These are phyloP conservation scores for Brachionus rotundiformis DNA, from an alignment of 1,140 invertebrate species.

Conservation along the genomic window DNA sequence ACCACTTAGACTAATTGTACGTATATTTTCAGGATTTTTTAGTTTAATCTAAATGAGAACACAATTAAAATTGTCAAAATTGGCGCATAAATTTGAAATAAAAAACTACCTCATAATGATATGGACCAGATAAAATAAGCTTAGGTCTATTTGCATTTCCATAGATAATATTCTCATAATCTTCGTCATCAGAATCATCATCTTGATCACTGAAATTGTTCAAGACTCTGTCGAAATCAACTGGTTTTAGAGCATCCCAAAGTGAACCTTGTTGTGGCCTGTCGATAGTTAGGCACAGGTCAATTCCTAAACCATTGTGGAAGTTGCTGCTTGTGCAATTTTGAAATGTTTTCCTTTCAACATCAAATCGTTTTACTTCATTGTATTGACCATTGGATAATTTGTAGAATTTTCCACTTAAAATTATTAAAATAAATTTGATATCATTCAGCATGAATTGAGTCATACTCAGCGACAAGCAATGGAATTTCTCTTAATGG, in stretches of 20 bases:
- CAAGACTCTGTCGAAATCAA: conserved; percentile 16
- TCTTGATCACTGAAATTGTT: conserved; percentile 12
- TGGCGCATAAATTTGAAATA: not conserved
- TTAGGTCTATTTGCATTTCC: conserved; percentile 2
- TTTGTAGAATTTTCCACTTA: conserved; percentile 50
- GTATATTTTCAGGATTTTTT: conserved; percentile 41
- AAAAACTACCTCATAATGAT: conserved; percentile 1
- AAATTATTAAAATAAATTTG: too few relatives aligned
- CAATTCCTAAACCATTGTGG: conserved; percentile 10
- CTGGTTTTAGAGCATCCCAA: not conserved
- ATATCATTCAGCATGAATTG: too few relatives aligned
- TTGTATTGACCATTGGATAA: conserved; percentile 25
- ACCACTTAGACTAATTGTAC: not conserved
- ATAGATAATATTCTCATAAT: not conserved
- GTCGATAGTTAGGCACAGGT: conserved; percentile 13
- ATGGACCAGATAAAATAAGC: conserved; percentile 29
- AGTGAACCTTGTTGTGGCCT: conserved; percentile 31
- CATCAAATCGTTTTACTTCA: conserved; percentile 27
- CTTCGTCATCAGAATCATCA: conserved; percentile 35
- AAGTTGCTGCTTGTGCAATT: conserved; percentile 35
- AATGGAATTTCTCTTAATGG: conserved; percentile 33
- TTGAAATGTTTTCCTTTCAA: not conserved
- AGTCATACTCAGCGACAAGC: not conserved
- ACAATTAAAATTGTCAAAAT: too few relatives aligned
- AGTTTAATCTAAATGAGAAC: not conserved